These are phyloP conservation scores for Gymnoscelis rufifasciata DNA, from an alignment of 2,888 invertebrate species.

Conservation along the genomic window DNA sequence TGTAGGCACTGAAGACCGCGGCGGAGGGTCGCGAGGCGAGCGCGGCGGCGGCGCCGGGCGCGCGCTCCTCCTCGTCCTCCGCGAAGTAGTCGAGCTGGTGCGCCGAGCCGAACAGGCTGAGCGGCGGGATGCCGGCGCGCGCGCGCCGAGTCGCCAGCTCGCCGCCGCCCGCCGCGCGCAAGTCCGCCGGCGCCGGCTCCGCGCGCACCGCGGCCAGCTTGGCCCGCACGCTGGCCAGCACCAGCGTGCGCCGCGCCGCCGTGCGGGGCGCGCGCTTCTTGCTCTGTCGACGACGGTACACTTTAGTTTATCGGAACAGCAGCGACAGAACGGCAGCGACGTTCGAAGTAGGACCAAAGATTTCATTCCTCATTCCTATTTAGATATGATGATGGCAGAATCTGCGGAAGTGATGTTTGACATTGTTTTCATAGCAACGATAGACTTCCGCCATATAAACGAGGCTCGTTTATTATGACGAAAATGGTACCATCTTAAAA, in stretches of 20 bases:
- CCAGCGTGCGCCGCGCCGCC: conserved; percentile 61
- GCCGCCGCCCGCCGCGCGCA: conserved; percentile 7
- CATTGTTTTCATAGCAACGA: too few relatives aligned
- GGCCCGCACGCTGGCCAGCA: conserved; percentile 55
- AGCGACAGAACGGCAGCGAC: too few relatives aligned
- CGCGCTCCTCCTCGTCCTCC: conserved; percentile 62
- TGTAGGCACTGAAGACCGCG: conserved; percentile 57
- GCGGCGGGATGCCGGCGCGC: conserved; percentile 45
- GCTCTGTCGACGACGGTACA: too few relatives aligned
- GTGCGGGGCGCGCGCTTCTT: conserved; percentile 57
- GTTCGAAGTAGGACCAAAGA: too few relatives aligned
- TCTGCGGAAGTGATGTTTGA: too few relatives aligned
- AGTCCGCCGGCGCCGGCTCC: conserved; percentile 7
- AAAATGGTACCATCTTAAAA: too few relatives aligned
- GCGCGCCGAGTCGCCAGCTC: conserved; percentile 30
- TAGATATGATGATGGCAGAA: too few relatives aligned
- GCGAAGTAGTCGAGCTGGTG: conserved; percentile 85
- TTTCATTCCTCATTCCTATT: too few relatives aligned
- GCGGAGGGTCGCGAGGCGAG: conserved; percentile 53
- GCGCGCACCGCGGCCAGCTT: conserved; percentile 40
- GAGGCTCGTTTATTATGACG: too few relatives aligned
- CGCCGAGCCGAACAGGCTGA: conserved; percentile 81
- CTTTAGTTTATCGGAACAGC: too few relatives aligned
- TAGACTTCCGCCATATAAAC: too few relatives aligned
- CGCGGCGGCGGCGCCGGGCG: conserved; percentile 53